phyloP scores from a whole-genome alignment of 2,797 vertebrate species.

The Pyrrhura leucotis region DNA sequence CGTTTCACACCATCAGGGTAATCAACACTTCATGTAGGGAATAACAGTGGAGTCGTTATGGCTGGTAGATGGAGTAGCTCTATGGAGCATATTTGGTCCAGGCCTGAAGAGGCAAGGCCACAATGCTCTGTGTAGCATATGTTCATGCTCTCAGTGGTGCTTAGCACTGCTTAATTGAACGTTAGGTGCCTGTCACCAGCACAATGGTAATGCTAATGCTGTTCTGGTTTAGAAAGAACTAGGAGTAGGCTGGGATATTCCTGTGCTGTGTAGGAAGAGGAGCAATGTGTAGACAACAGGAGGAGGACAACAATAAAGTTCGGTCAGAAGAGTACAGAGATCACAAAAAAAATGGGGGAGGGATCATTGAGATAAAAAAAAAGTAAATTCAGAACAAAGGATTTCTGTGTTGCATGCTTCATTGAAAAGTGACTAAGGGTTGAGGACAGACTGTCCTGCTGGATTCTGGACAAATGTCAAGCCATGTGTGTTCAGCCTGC shows the following conservation, averaged over 20 bases:
- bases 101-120: background rate
- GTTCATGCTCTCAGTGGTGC: background rate
- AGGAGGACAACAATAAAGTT: slow-evolving; percentile 24
- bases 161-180: background rate
- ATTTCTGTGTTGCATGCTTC: background rate
- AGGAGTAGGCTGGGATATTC: slow-evolving; percentile 43
- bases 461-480: slow-evolving; percentile 37
- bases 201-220: slow-evolving; percentile 12
- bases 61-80: background rate
- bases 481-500: background rate
- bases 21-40: background rate
- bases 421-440: background rate
- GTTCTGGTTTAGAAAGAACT: slow-evolving; percentile 3
- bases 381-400: background rate
- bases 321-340: background rate
- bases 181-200: slow-evolving; percentile 16
- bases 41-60: background rate
- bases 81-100: background rate
- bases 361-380: background rate
- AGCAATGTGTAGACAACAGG: slow-evolving; percentile 16
- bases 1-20: background rate
- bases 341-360: background rate
- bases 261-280: slow-evolving; percentile 25
- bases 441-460: slow-evolving; percentile 43
- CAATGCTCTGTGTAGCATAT: background rate